Base-by-base conservation (phyloP, 37 sponge, comb jelly and placozoan species). In the Ephydatia muelleri region DNA sequence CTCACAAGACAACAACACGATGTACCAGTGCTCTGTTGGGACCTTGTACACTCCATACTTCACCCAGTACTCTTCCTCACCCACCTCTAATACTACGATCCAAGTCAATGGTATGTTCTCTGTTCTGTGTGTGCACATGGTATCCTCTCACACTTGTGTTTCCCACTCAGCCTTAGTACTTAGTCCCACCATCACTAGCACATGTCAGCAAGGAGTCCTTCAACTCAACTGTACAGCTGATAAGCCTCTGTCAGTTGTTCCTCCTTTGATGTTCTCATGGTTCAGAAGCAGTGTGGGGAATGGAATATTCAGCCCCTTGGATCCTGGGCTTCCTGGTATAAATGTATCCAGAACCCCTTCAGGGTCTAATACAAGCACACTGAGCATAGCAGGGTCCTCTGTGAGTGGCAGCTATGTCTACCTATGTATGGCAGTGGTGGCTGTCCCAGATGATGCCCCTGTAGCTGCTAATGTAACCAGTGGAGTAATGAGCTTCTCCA, bases 351-450 rank as follows among this genome's bases (percentile, higher is more conserved):
- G 1, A 16, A 75, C n/a, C 75, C 33, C 38, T 26, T 2, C 8
- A 35, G 33, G n/a, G n/a, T 9, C 75, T 16, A 75, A 26, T 38
- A 28, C 16, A 22, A 36, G n/a, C 36, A n/a, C 43, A 28, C 36
- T 75, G 75, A 36, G 19, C 75, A 75, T 26, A 36, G 36, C 35
- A 16, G 36, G 35, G 75, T 35, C 75, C 33, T 75, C 75, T 35
- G 33, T 75, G 33, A 21, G 57, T 16, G 57, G 57, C 16, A 57
- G 57, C 57, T 57, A 57, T 57, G 57, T 57, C 57, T 36, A 36
- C 75, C 40, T 3, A 19, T 36, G 32, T 26, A 38, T 28, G 32
- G 75, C 26, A 38, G 5, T 16, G 8, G 75, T 35, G 36, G 35
- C 35, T 26, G 35, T 14, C 22, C 75, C 75, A 19, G 26, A 19